phyloP scores from a whole-genome alignment of 2,888 invertebrate genomes.

The Philopedon plagiatum region DNA sequence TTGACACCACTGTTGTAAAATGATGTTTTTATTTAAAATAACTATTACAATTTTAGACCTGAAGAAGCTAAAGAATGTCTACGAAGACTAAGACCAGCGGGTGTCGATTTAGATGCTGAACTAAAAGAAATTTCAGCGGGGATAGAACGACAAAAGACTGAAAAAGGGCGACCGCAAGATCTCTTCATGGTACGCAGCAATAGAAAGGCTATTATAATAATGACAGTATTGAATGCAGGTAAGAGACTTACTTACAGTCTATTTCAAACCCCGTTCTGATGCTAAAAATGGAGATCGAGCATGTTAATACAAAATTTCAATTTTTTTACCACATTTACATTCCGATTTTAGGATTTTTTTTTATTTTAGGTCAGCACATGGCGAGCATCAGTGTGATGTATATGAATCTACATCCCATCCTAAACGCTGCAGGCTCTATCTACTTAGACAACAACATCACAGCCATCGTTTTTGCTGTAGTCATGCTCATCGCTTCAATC shows the following conservation, averaged over 20 bases:
- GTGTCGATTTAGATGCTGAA: constrained; percentile 62
- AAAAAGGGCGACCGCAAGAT: constrained; percentile 62
- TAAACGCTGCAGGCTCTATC: constrained; percentile 62
- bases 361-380: constrained; percentile 61
- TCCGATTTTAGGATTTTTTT: too few species aligned
- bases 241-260: background rate
- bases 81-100: constrained; percentile 56
- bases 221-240: constrained; percentile 64
- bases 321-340: too few species aligned
- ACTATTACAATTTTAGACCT: constrained; percentile 54
- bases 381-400: constrained; percentile 65
- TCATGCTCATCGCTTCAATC: constrained; percentile 62
- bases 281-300: too few species aligned
- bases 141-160: constrained; percentile 62
- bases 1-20: too few species aligned
- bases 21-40: too few species aligned
- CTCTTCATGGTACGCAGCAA: constrained; percentile 63
- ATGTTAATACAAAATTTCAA: too few species aligned
- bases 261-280: background rate
- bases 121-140: constrained; percentile 62
- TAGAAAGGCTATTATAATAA: constrained; percentile 63
- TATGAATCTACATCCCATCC: constrained; percentile 65
- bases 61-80: constrained; percentile 62
- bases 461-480: constrained; percentile 63
- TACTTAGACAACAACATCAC: constrained; percentile 60